Evolutionary conservation across 2,888 invertebrate genomes (phyloP).

Genomic region (Caenorhabditis becei): DNA sequence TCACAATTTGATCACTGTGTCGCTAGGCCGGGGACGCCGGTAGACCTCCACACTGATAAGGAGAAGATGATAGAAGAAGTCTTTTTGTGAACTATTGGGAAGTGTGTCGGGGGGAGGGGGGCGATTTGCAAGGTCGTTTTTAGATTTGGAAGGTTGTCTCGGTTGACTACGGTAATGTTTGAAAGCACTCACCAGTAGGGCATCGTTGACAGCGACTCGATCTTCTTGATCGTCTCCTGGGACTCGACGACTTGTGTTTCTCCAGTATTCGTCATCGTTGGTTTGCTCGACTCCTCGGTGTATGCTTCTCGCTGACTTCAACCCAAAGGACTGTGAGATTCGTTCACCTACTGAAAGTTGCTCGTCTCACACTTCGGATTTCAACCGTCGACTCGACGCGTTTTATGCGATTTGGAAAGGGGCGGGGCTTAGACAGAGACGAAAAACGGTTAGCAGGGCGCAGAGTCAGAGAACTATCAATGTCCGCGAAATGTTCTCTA

Average conservation of each 20-base stretch:
- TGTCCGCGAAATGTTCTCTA: slow-evolving; percentile 39
- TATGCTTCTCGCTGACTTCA: background rate
- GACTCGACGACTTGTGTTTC: slow-evolving; percentile 19
- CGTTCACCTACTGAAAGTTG: slow-evolving; percentile 31
- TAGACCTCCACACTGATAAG: slow-evolving; percentile 23
- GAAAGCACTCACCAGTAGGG: slow-evolving; percentile 57
- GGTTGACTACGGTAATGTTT: no score
- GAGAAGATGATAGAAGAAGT: slow-evolving; percentile 7
- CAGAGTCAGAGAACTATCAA: slow-evolving; percentile 55
- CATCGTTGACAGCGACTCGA: slow-evolving; percentile 58
- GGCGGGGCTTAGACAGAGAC: slow-evolving; percentile 19
- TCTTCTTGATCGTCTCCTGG: slow-evolving; percentile 52
- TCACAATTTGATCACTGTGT: slow-evolving; percentile 47
- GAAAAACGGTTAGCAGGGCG: slow-evolving; percentile 10
- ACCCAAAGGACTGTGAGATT: slow-evolving; percentile 9
- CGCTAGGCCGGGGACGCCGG: background rate
- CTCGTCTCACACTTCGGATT: slow-evolving; percentile 1
- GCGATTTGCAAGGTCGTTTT: background rate
- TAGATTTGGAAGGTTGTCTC: background rate
- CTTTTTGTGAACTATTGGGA: background rate
- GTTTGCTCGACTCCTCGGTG: slow-evolving; percentile 1
- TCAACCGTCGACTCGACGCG: background rate
- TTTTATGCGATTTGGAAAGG: slow-evolving; percentile 35
- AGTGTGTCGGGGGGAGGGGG: background rate
- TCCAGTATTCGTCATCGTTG: slow-evolving; percentile 45